A percentile compares a stretch with the other conserved stretches of the same genome.
Conservation (phyloP, 2,888 invertebrate genomes). For the Cephus pulcher region DNA sequence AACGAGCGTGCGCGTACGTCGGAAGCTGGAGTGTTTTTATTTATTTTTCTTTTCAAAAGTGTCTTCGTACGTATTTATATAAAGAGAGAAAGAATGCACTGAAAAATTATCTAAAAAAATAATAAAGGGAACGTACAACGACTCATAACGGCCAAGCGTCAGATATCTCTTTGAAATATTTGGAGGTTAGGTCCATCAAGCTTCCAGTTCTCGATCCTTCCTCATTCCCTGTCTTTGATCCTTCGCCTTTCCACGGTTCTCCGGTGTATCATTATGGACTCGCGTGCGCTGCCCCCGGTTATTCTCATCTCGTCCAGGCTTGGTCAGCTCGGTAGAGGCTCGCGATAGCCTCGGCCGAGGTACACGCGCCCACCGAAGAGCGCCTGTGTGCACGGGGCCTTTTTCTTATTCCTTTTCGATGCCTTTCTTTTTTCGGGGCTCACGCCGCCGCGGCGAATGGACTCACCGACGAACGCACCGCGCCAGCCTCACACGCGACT, state of each 20-base stretch:
- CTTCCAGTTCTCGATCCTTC: slow-evolving; percentile 14
- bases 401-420: neutral
- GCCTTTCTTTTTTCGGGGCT: slow-evolving; percentile 17
- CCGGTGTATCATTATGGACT: slow-evolving; percentile 57
- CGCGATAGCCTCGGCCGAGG: neutral
- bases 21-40: neutral
- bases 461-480: slow-evolving; percentile 12
- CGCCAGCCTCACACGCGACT: slow-evolving; percentile 16
- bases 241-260: slow-evolving; percentile 26
- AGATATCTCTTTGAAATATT: neutral
- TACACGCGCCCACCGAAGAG: neutral
- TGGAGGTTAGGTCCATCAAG: slow-evolving; percentile 14
- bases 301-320: slow-evolving; percentile 48
- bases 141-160: neutral
- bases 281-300: slow-evolving; percentile 61
- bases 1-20: neutral
- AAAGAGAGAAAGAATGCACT: neutral
- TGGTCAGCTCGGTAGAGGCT: neutral
- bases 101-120: neutral
- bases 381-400: slow-evolving; percentile 12
- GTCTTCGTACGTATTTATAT: too few species aligned
- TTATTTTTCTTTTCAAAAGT: slow-evolving; percentile 8
- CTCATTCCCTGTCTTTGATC: slow-evolving; percentile 14
- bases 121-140: neutral
- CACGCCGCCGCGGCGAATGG: slow-evolving; percentile 18